Base-by-base conservation (phyloP, 2,888 invertebrate species). In the Limnephilus rhombicus region DNA sequence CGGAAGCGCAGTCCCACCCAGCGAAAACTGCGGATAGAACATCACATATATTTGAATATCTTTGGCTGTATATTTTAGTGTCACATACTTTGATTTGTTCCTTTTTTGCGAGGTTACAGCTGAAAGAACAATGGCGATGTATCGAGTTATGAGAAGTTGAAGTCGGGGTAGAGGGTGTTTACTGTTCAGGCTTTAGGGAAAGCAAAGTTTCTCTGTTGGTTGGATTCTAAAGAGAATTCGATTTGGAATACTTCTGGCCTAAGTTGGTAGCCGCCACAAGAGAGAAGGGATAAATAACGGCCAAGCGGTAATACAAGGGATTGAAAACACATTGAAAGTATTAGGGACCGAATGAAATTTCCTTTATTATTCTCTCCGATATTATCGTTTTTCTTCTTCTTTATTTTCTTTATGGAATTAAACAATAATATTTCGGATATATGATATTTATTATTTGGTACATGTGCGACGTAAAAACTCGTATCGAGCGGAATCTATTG, bases 201-300 rank as follows among this genome's bases (percentile, higher is more conserved):
- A 45, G n/a, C 45, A 29, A 86, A 86, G 86, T 86, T 86, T 29
- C 86, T 85, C 86, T 45, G 86, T 24, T 24, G 68, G 45, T 13
- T 45, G n/a, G 49, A 45, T 45, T 24, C 41, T 45, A 86, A 45
- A 45, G 86, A 45, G 86, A 86, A 86, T 45, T 86, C 86, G 86
- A 49, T 86, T 86, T 45, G 86, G 49, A 86, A 86, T 86, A 86
- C 86, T 86, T 45, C 49, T 45, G 86, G 45, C 86, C 45, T 45
- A 86, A 68, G 68, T 68, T 68, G 68, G 18, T 41, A 15, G 45
- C 49, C 12, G 49, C 86, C 86, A 3, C 45, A n/a, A 29, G 86
- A 86, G 86, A 86, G 45, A 86, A 86, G 83, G 86, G 45, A 86
- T 86, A 86, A 86, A 86, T 86, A 86, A 45, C 86, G 86, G 49